A percentile compares a stretch with the other conserved stretches of the same genome.
phyloP scores from a whole-genome alignment of 2,113 vertebrate species.

The Thalassoma bifasciatum region DNA sequence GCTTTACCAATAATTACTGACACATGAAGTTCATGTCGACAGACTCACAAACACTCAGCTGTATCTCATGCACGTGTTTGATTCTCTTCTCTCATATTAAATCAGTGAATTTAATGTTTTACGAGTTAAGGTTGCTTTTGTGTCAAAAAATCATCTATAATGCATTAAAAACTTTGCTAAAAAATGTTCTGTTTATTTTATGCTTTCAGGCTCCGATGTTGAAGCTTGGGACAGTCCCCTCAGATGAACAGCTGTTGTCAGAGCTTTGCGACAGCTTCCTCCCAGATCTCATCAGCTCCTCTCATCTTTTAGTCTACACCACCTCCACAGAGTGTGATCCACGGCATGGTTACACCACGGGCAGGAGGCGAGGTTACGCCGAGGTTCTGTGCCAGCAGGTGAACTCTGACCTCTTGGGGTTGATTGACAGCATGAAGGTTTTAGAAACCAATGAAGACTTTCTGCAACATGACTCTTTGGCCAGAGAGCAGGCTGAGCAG shows the following conservation, averaged over 20 bases:
- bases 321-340: conserved; percentile 70
- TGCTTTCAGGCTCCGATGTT: conserved; percentile 33
- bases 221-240: background rate
- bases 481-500: conserved; percentile 70
- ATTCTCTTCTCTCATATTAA: too few relatives aligned
- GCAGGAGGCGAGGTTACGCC: conserved; percentile 70
- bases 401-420: conserved; percentile 71
- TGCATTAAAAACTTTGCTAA: too few relatives aligned
- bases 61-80: too few relatives aligned
- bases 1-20: too few relatives aligned
- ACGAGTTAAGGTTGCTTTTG: too few relatives aligned
- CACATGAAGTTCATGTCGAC: too few relatives aligned
- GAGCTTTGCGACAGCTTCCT: conserved; percentile 79
- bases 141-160: too few relatives aligned
- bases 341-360: conserved; percentile 71
- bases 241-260: conserved; percentile 58
- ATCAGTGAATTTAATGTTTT: too few relatives aligned
- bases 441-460: background rate
- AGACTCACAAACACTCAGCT: too few relatives aligned
- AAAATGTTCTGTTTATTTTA: background rate
- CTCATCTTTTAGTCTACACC: conserved; percentile 76
- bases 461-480: conserved; percentile 27
- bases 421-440: conserved; percentile 58
- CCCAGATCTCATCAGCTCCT: conserved; percentile 69
- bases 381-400: conserved; percentile 81